A percentile compares a stretch with the other conserved stretches of the same genome.
Conservation (phyloP, 1,140 invertebrate species). For the Cepaea nemoralis region DNA sequence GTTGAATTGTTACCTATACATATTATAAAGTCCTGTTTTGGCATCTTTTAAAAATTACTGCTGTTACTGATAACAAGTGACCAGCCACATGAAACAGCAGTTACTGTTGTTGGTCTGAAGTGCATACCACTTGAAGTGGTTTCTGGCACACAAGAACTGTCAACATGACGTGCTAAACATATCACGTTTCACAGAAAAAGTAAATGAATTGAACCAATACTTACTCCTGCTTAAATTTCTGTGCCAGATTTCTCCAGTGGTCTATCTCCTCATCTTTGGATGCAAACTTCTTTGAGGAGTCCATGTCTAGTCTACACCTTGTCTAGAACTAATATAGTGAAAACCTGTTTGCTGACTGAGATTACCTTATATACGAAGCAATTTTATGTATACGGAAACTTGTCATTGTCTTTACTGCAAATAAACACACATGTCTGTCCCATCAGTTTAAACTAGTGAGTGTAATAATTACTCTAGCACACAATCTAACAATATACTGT, state of each 20-base stretch:
- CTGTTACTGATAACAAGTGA: too few species aligned
- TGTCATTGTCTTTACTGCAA: not conserved
- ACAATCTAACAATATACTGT: too few species aligned
- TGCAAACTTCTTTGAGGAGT: slow-evolving; percentile 61
- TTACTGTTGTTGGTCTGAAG: too few species aligned
- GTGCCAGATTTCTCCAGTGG: slow-evolving; percentile 62
- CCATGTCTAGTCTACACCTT: slow-evolving; percentile 46
- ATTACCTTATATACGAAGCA: not conserved
- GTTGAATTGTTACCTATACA: too few species aligned
- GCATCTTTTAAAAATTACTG: too few species aligned
- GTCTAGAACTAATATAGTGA: not conserved
- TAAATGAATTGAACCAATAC: slow-evolving; percentile 36
- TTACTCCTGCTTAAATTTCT: slow-evolving; percentile 67
- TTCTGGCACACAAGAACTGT: too few species aligned
- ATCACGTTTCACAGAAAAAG: too few species aligned
- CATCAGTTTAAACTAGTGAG: not conserved
- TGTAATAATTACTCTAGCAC: too few species aligned
- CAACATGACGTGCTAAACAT: too few species aligned
- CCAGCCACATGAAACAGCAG: too few species aligned
- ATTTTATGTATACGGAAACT: not conserved
- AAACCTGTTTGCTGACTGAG: not conserved
- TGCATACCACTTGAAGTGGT: too few species aligned
- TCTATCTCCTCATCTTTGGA: slow-evolving; percentile 62
- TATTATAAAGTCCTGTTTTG: too few species aligned
- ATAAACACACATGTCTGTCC: not conserved